Percentiles rank a stretch among this genome's conserved stretches.
phyloP scores from a whole-genome alignment of 2,797 vertebrate genomes.

The Garrulus glandarius region DNA sequence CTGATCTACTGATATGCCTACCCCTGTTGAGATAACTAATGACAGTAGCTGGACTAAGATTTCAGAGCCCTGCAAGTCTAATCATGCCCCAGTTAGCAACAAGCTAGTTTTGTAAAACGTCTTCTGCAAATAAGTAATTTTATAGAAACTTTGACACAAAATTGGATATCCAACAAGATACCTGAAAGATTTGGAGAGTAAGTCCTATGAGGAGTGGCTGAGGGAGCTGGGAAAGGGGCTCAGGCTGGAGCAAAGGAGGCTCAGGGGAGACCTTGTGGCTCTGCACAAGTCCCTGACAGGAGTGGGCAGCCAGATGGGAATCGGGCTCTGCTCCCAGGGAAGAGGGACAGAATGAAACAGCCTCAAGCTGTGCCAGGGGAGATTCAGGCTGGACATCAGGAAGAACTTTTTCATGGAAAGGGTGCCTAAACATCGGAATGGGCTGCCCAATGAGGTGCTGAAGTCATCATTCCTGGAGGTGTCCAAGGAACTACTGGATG shows the following conservation, averaged over 20 bases:
- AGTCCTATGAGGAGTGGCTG: neutral
- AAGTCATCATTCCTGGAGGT: neutral
- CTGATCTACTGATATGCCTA: neutral
- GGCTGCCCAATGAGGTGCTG: neutral
- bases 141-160: neutral
- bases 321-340: rapidly evolving
- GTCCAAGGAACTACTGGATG: neutral
- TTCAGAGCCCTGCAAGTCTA: neutral
- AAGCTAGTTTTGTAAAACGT: neutral
- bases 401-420: neutral
- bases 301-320: neutral
- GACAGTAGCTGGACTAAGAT: neutral
- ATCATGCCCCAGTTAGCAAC: neutral
- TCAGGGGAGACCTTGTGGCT: neutral
- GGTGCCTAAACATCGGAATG: neutral
- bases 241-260: neutral
- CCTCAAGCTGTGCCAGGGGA: rapidly evolving
- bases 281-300: neutral
- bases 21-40: neutral
- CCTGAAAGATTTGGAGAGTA: neutral
- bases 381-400: neutral
- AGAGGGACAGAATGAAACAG: rapidly evolving
- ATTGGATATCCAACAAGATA: neutral
- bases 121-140: neutral
- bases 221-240: neutral